Evolutionary conservation across 1,140 invertebrate genomes (phyloP), one percentile per base, ranked within the genome.

Genomic region (Apis cerana): DNA sequence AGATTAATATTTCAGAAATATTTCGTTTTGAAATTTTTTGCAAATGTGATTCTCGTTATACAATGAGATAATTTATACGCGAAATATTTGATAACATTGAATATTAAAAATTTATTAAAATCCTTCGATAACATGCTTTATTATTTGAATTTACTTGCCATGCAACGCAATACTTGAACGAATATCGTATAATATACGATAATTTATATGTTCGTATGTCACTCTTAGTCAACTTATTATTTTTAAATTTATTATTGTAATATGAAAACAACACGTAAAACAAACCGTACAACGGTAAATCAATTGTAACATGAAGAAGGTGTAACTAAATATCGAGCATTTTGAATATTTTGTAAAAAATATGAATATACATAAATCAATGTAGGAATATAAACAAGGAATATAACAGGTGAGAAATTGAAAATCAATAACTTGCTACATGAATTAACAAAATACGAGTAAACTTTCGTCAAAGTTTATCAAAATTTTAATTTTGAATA

Each of bases 221-320:
- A 59, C 21, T 59, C 19, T 61, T 61, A 23, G 59, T 61, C 10
- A 23, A n/a, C 21, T 61, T 61, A 61, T n/a, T 61, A 61, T n/a
- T 61, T 43, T n/a, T n/a, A 23, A 61, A 61, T 61, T 61, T 61
- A 61, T 61, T 61, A 61, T 12, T 61, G 59, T n/a, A 61, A 61
- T 12, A 61, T 12, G n/a, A 23, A 61, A 2, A n/a, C 11, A 23
- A 11, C 12, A 23, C 59, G 12, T 61, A n/a, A 56, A 56, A 17
- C 17, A 19, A 8, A 56, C 17, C n/a, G 3, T 13, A 23, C n/a
- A 61, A 61, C 59, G 17, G 12, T 61, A 61, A 61, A 61, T 61
- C 59, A 61, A 23, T 61, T n/a, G n/a, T 61, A 61, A 61, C 12
- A 61, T 5, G 59, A n/a, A 10, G 23, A 61, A 23, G n/a, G 59